Percentiles rank a stretch among this genome's conserved stretches.
These are phyloP conservation scores for Amazonetta brasiliensis DNA, from an alignment of 2,797 vertebrate species.

Conservation along the genomic window DNA sequence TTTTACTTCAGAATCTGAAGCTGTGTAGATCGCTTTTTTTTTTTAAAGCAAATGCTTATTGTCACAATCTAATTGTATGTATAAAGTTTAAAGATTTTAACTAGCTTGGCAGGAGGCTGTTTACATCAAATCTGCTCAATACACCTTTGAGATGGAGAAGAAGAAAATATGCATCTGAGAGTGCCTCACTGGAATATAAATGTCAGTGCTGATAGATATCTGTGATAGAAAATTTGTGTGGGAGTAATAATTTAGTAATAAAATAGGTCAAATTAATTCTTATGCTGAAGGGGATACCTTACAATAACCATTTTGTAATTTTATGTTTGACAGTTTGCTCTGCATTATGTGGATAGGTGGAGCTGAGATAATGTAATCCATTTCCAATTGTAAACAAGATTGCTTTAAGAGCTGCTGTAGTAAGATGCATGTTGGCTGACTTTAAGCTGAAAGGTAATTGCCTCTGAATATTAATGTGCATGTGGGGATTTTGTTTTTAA, in stretches of 20 bases:
- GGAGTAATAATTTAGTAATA: constrained; percentile 77
- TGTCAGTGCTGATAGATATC: constrained; percentile 68
- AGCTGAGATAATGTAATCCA: constrained; percentile 68
- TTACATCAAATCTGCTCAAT: constrained; percentile 62
- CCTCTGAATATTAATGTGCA: constrained; percentile 72
- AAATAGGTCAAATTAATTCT: constrained; percentile 74
- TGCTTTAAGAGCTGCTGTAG: constrained; percentile 72
- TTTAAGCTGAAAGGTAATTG: constrained; percentile 74
- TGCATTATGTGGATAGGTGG: constrained; percentile 62
- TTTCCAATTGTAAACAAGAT: constrained; percentile 65
- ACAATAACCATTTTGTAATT: constrained; percentile 71
- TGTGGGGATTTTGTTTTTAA: constrained; percentile 70
- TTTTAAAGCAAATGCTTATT: constrained; percentile 20
- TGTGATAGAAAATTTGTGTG: constrained; percentile 69
- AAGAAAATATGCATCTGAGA: constrained; percentile 50
- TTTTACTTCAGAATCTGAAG: constrained; percentile 20
- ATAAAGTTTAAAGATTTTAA: constrained; percentile 69
- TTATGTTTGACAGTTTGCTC: constrained; percentile 68
- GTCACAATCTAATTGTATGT: constrained; percentile 60
- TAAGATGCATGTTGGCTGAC: constrained; percentile 67
- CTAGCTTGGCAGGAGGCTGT: constrained; percentile 64
- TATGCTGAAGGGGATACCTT: constrained; percentile 72
- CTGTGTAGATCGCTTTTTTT: not conserved
- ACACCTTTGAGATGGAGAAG: constrained; percentile 57
- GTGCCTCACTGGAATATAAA: constrained; percentile 62